Base-by-base conservation (phyloP, 1,140 invertebrate genomes). In the Philotrypesis tridentata region DNA sequence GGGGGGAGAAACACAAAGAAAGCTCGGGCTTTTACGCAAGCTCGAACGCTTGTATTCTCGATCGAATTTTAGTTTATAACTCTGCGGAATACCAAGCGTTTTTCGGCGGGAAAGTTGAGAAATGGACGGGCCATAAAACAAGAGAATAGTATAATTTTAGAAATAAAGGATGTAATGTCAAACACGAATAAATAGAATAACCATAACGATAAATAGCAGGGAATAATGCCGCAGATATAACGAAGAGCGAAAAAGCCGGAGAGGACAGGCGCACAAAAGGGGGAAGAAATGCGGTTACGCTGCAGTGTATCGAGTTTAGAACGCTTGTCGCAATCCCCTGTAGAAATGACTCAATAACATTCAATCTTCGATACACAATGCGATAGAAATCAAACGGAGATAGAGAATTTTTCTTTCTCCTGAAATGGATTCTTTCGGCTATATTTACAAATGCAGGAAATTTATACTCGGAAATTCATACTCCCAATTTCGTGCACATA, bases 251-350 rank as follows among this genome's bases (percentile, higher is more conserved):
- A 70, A 31, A n/a, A 29, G 3, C 14, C 2, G 27, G 67, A 33
- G 2, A 68, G 5, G 27, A 23, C 63, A 67, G 27, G 25, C 4
- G 25, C 11, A 23, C 11, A 67, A 27, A 2, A 25, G 63, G 23
- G 4, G 4, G 65, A 70, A 33, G 67, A 70, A 70, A 70, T 70
- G 67, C 31, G 31, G 67, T 70, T 70, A 70, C 67, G 31, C n/a
- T 37, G 37, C 14, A 17, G 21, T 14, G 0, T 1, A 2, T 11
- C 0, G 31, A 70, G 31, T 37, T 70, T 70, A 8, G 61, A 65
- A 12, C 61, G 61, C 1, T 25, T 9, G 0, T 63, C 17, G 67
- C 67, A n/a, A 70, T n/a, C 29, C 60, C 23, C 60, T 4, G 60
- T 55, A 17, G 61, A 65, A 29, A 29, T 12, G 61, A 6, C 61